A percentile compares a stretch with the other conserved stretches of the same genome.
Conservation (phyloP, 1,140 invertebrate species). For the Littorina saxatilis region DNA sequence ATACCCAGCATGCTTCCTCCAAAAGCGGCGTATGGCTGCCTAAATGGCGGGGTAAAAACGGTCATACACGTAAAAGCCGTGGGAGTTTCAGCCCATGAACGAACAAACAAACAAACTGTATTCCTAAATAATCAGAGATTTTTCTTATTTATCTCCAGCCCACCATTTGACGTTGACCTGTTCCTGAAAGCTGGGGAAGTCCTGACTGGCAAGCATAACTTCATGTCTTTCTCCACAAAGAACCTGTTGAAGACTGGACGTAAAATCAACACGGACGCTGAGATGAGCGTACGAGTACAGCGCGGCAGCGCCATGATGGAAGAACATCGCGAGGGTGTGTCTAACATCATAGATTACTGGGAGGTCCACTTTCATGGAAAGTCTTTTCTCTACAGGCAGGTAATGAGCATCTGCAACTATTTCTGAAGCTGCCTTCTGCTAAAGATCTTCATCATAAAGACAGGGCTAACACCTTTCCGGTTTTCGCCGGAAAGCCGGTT, state of each 20-base stretch:
- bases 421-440: too few relatives aligned
- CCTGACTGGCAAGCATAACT: slow-evolving; percentile 21
- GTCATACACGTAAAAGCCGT: too few relatives aligned
- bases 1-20: too few relatives aligned
- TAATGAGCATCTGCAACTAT: neutral
- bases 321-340: neutral
- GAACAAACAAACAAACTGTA: too few relatives aligned
- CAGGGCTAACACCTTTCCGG: too few relatives aligned
- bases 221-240: slow-evolving; percentile 27
- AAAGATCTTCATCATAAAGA: too few relatives aligned
- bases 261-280: neutral
- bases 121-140: too few relatives aligned
- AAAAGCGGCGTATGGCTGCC: too few relatives aligned
- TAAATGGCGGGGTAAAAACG: too few relatives aligned
- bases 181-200: slow-evolving; percentile 21
- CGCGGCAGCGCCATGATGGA: slow-evolving; percentile 7
- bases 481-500: too few relatives aligned
- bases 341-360: slow-evolving; percentile 13
- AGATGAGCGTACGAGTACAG: neutral
- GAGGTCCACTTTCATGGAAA: slow-evolving; percentile 16
- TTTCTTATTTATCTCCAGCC: neutral
- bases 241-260: neutral
- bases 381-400: slow-evolving; percentile 29
- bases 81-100: too few relatives aligned
- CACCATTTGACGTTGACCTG: slow-evolving; percentile 21